Evolutionary conservation across 1,140 invertebrate genomes (phyloP).

Genomic region (Drosophila navojoa): DNA sequence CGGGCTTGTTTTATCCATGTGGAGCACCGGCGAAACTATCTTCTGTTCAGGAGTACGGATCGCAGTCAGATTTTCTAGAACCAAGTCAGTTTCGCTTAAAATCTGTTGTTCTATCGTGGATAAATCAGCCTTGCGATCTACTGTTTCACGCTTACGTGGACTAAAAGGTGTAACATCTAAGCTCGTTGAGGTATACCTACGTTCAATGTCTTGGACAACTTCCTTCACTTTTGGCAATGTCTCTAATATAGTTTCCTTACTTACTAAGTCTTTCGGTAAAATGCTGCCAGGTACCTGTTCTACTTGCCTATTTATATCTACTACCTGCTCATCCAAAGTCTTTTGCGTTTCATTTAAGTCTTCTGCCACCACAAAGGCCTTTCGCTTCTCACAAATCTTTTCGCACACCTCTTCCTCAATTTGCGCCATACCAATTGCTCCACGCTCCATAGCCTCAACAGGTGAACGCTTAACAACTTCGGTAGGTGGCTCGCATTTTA

Average conservation of each 20-base stretch:
- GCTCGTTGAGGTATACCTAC: constrained; percentile 50
- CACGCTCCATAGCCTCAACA: constrained; percentile 58
- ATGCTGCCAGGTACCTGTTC: constrained; percentile 66
- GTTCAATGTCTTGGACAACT: constrained; percentile 72
- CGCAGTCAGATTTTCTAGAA: constrained; percentile 56
- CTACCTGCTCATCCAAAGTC: constrained; percentile 70
- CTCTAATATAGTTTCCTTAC: constrained; percentile 51
- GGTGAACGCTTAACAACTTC: constrained; percentile 67
- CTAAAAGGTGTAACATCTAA: constrained; percentile 73
- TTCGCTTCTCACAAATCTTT: constrained; percentile 71
- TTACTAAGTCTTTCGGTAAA: constrained; percentile 65
- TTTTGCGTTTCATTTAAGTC: constrained; percentile 77
- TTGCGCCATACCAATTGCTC: constrained; percentile 30
- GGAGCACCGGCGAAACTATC: constrained; percentile 43
- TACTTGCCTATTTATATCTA: constrained; percentile 65
- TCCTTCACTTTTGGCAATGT: constrained; percentile 67
- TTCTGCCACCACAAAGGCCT: constrained; percentile 73
- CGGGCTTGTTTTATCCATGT: constrained; percentile 26
- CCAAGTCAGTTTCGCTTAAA: constrained; percentile 67
- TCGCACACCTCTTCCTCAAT: constrained; percentile 75
- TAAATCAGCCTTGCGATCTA: constrained; percentile 54
- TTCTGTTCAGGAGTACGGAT: constrained; percentile 30
- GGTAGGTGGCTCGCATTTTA: constrained; percentile 54
- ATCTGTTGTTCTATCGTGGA: constrained; percentile 67
- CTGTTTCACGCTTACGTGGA: constrained; percentile 51